Base-by-base conservation (phyloP, 2,113 vertebrate genomes). In the Grammomys surdaster region DNA sequence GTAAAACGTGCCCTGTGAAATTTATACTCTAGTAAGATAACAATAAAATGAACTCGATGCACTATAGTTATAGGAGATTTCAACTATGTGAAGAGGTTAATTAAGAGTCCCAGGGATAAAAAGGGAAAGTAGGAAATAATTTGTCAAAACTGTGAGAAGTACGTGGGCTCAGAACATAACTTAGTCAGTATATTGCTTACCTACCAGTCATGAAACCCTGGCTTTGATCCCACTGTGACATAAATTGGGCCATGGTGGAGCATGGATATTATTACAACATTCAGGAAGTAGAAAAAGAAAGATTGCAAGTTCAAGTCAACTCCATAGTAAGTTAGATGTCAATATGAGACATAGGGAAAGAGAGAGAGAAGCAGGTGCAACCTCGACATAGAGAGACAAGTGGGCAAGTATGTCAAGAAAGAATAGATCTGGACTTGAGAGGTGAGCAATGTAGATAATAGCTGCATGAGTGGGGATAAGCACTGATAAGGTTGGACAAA, bases 351-450 rank as follows among this genome's bases (percentile, higher is more conserved):
- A 40, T 40, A 40, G 11, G 19, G 51, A 81, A 14, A 56, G 54
- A 40, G 54, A 14, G 48, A 36, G 20, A 40, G 36, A 19, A 73
- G 36, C 24, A 65, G 16, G 36, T 40, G 12, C 54, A 40, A 22
- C 7, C 11, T 19, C 51, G 69, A 73, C 16, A 14, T 8, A 54
- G 20, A 80, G 36, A 77, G 17, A 22, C 84, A 91, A 90, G 28
- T 88, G 28, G 17, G 40, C 7, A 33, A 92, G 33, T 72, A 10
- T 46, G 24, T 46, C n/a, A 91, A 43, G 40, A 26, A 93, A 85
- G 17, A 10, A 63, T 87, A 63, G 33, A 22, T 63, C 69, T 92
- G 31, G 46, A 88, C 85, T 67, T 95, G 54, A 87, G n/a, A 94
- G 22, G 89, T 33, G 36, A 16, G 19, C 11, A n/a, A 75, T 22